Base-by-base conservation (phyloP, 2,797 vertebrate species). In the Lutjanus argentimaculatus region DNA sequence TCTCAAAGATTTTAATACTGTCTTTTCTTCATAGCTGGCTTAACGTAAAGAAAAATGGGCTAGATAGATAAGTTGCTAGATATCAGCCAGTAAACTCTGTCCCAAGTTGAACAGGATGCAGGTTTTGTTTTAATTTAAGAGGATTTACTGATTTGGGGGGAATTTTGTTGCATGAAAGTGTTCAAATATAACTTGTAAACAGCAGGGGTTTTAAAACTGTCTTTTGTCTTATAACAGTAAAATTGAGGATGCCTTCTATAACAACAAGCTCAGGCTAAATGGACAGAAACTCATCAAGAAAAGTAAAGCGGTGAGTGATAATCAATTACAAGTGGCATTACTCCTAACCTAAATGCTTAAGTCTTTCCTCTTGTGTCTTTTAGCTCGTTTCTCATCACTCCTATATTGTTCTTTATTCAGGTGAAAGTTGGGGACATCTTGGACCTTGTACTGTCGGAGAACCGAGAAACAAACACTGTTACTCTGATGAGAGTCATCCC, bases 241-340 rank as follows among this genome's bases (percentile, higher is more conserved):
- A 97, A 94, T 99, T 84, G 98, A 99, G 91, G 98, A 99, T 67
- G 96, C 97, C 16, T 99, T 99, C 95, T 99, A 99, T 88, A 92
- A 92, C 85, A 95, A 94, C 89, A 97, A 96, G 71, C 97, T 99
- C 84, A 92, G 97, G 84, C 94, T 99, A 74, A 99, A 99, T 14
- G 98, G 98, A 90, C 97, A 97, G 79, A 98, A 95, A 73, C 94
- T 99, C 0, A 95, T 97, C 90, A 99, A 99, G 95, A 99, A 99
- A 93, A 99, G 98, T 89, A 98, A 97, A 97, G 91, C 95, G 84
- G 98, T 99, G 89, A 95, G 97, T 89, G 10, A 3, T 11, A 10
- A n/a, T 10, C 62, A 1, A 69, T 51, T 15, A 5, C 8, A 61
- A 30, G 16, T 22, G 4, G 19, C 36, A 36, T 25, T 15, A 25